These are phyloP conservation scores for Gymnothorax reevesii DNA, from an alignment of 2,797 vertebrate species.

Conservation along the genomic window DNA sequence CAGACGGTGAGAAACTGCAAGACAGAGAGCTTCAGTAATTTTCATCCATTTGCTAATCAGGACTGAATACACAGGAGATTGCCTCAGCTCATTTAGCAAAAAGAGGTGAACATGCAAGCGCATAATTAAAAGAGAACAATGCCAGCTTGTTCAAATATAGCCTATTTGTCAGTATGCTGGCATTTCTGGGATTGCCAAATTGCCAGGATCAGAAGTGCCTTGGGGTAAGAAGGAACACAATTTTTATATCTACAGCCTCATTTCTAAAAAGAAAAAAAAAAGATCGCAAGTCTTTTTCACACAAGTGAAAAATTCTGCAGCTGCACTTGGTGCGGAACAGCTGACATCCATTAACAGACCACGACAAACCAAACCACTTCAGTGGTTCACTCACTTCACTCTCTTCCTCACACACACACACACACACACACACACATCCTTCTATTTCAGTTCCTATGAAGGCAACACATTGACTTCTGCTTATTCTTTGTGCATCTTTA, in stretches of 20 bases:
- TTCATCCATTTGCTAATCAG: background rate
- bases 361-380: constrained; percentile 33
- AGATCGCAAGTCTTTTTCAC: background rate
- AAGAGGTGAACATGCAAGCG: background rate
- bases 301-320: constrained; percentile 6
- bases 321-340: background rate
- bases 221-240: background rate
- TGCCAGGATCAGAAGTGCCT: constrained; percentile 3
- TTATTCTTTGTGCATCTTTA: too few relatives aligned
- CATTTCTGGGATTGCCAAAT: constrained; percentile 25
- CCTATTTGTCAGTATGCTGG: background rate
- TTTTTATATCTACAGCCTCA: constrained; percentile 42
- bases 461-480: too few relatives aligned
- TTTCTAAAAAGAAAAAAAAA: background rate
- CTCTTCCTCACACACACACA: constrained; percentile 12
- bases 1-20: background rate
- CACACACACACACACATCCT: background rate
- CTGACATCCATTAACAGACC: constrained; percentile 36
- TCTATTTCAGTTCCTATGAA: too few relatives aligned
- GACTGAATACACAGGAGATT: constrained; percentile 14
- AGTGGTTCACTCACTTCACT: background rate
- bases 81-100: constrained; percentile 12
- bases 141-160: constrained; percentile 2
- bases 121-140: background rate
- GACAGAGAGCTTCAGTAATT: constrained; percentile 4